These are phyloP conservation scores for Graphium colonna DNA, from an alignment of 2,888 invertebrate species.

Conservation along the genomic window DNA sequence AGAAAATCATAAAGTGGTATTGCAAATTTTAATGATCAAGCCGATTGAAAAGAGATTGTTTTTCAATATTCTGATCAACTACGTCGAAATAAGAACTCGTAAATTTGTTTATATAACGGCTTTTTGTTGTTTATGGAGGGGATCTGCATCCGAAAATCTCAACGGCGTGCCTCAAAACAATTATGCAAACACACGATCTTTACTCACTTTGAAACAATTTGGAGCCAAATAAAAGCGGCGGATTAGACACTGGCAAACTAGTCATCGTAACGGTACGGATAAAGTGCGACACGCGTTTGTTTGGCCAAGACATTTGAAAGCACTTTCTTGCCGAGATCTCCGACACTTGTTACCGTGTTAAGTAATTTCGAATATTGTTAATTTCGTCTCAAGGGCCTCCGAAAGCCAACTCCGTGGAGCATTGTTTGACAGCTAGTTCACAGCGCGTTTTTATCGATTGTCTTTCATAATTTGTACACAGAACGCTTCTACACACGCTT, in stretches of 20 bases:
- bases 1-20: too few species aligned
- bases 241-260: conserved; percentile 40
- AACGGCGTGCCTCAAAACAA: background rate
- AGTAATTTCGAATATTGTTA: conserved; percentile 22
- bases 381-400: conserved; percentile 20
- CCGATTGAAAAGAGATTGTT: too few species aligned
- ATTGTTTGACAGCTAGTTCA: conserved; percentile 21
- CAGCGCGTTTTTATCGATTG: conserved; percentile 5
- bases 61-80: too few species aligned
- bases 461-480: background rate
- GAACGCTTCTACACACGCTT: background rate
- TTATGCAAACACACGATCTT: background rate
- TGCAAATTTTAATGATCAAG: too few species aligned
- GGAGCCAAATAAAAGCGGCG: conserved; percentile 11
- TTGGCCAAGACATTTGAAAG: conserved; percentile 36
- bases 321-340: conserved; percentile 19
- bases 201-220: background rate
- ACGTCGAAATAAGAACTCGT: too few species aligned
- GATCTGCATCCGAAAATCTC: background rate
- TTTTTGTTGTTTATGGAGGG: too few species aligned
- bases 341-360: conserved; percentile 23
- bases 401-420: conserved; percentile 3
- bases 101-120: too few species aligned
- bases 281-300: conserved; percentile 58
- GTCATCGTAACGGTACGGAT: conserved; percentile 59